Base-by-base conservation (phyloP, 37 sponge, comb jelly and placozoan genomes). In the Mnemiopsis leidyi region DNA sequence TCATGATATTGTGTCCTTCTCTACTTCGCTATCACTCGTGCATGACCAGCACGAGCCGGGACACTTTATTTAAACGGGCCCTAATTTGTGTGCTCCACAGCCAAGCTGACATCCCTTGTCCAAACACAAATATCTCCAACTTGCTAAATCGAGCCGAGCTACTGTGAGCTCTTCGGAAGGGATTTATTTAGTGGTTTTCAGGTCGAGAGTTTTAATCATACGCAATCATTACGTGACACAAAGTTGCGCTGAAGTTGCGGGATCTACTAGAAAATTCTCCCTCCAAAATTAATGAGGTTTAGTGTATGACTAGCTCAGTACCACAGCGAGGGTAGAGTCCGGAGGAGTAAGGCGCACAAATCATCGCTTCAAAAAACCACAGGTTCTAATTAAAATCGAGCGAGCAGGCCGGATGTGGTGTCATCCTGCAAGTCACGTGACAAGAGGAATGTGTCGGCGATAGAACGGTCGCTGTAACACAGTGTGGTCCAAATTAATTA, bases 401-500 rank as follows among this genome's bases (percentile, higher is more conserved):
- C 61, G 61, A 48, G 61, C 13, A 13, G 61, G 61, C 5, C 5
- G 61, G 61, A 48, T 48, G 61, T 48, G 61, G 13, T 18, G 61
- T 48, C 5, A 48, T 13, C 61, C 13, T 48, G 5, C 13, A 48
- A n/a, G n/a, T 48, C 61, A 48, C 61, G 61, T 48, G 61, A 48
- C 61, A 5, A 18, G 13, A 18, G 61, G 61, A 48, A 48, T 48
- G 61, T 48, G 61, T 48, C 61, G 61, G 61, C 5, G 5, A 48
- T 48, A 48, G 61, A 18, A 18, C 61, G 13, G 61, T 48, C 61
- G 61, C 9, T 48, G 61, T 48, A 48, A 48, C 61, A 13, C 61
- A 48, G 34, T 21, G 79, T 32, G 79, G 79, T 77, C 79, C 32
- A 77, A 77, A 77, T 77, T 77, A 77, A 77, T 77, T 77, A 77